These are phyloP conservation scores for Megaceryle maxima DNA, from an alignment of 2,113 vertebrate species.

Conservation along the genomic window DNA sequence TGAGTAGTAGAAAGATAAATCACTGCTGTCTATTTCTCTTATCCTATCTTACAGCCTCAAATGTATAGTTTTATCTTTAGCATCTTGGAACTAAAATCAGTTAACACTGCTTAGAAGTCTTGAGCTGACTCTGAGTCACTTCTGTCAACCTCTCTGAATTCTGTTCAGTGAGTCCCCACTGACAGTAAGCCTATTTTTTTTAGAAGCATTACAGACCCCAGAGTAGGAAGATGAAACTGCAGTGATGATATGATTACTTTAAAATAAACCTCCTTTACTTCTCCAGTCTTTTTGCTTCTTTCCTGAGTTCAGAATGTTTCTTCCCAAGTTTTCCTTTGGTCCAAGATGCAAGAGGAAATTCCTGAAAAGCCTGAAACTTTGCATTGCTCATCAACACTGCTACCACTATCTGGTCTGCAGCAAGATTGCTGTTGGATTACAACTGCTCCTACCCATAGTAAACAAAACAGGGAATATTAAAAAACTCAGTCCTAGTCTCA, in stretches of 20 bases:
- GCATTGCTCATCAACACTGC: background rate
- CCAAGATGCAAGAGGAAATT: background rate
- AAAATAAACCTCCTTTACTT: conserved; percentile 44
- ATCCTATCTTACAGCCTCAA: background rate
- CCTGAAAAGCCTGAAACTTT: background rate
- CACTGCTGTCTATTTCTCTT: background rate
- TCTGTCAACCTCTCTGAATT: conserved; percentile 42
- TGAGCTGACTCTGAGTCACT: conserved; percentile 40
- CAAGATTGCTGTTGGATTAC: background rate
- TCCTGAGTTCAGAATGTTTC: background rate
- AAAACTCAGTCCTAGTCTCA: background rate
- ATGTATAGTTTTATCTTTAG: conserved; percentile 37
- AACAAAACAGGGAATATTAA: background rate
- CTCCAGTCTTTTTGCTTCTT: background rate
- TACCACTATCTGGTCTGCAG: background rate
- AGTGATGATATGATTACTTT: background rate
- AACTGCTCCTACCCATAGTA: background rate
- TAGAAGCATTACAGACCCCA: conserved; percentile 19
- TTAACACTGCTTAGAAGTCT: conserved; percentile 23
- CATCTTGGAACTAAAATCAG: conserved; percentile 28
- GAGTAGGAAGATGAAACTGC: conserved; percentile 48
- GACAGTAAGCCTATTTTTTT: conserved; percentile 20
- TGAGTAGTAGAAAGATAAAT: conserved; percentile 3
- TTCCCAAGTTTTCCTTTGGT: background rate
- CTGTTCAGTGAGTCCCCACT: background rate